Conservation (phyloP, 2,888 invertebrate genomes). For the Drosophila helvetica region DNA sequence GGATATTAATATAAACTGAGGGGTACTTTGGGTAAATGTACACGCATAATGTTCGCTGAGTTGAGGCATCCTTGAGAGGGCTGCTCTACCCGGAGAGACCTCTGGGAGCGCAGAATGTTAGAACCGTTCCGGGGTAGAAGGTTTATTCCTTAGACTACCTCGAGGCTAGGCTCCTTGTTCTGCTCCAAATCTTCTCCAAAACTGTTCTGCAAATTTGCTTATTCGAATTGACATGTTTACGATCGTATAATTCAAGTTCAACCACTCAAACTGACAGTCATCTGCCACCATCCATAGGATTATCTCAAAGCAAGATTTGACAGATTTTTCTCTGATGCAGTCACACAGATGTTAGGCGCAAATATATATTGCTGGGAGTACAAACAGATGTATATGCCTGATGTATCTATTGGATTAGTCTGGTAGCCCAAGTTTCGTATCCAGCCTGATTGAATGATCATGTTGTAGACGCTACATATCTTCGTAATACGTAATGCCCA, state of each 20-base stretch:
- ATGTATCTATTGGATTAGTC: background rate
- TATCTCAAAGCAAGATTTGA: constrained; percentile 6
- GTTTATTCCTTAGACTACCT: no score
- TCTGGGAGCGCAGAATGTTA: background rate
- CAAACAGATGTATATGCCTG: background rate
- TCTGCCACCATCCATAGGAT: constrained; percentile 15
- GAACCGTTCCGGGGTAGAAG: no score
- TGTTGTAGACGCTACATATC: background rate
- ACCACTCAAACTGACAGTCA: constrained; percentile 12
- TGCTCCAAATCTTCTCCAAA: background rate
- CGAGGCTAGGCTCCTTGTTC: background rate
- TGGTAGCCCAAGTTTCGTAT: background rate
- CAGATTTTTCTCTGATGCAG: background rate
- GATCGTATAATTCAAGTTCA: constrained; percentile 11
- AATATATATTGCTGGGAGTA: background rate
- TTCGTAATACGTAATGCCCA: background rate
- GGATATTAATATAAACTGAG: background rate
- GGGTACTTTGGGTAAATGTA: background rate
- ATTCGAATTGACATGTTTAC: background rate
- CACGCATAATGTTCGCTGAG: background rate
- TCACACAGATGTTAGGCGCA: background rate
- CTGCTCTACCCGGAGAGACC: background rate
- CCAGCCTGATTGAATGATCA: no score
- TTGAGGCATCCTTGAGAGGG: no score
- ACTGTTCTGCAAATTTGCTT: background rate